Percentiles rank a stretch among this genome's conserved stretches.
Conservation (phyloP, 2,888 invertebrate genomes). For the Cryptus armator region DNA sequence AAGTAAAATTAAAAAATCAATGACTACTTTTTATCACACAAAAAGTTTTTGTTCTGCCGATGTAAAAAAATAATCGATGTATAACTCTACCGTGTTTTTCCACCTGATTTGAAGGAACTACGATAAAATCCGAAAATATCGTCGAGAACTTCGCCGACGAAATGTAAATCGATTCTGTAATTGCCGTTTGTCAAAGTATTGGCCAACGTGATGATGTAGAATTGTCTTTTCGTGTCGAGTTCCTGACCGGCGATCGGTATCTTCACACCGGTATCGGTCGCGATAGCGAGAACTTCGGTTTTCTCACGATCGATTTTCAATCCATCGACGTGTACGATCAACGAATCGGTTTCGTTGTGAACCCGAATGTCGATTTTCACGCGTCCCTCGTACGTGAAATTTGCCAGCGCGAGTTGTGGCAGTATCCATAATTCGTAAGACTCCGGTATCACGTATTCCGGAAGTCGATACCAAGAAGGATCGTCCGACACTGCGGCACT, state of each 20-base stretch:
- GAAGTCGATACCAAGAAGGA: constrained; percentile 85
- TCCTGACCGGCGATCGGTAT: constrained; percentile 68
- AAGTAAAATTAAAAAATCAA: neutral
- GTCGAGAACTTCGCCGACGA: constrained; percentile 86
- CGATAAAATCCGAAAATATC: constrained; percentile 89
- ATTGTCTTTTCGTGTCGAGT: constrained; percentile 73
- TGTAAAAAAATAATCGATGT: constrained; percentile 16
- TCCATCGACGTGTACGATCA: constrained; percentile 86
- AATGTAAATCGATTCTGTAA: constrained; percentile 86
- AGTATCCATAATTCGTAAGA: constrained; percentile 86
- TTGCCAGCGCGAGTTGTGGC: constrained; percentile 67
- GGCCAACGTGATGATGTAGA: constrained; percentile 70
- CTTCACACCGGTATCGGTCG: neutral
- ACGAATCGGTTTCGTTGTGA: constrained; percentile 76
- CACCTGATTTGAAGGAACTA: constrained; percentile 86
- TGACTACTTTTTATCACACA: neutral
- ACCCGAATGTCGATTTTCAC: constrained; percentile 85
- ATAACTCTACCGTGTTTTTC: constrained; percentile 86
- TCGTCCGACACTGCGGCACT: constrained; percentile 18
- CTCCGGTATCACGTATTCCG: constrained; percentile 86
- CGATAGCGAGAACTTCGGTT: constrained; percentile 31
- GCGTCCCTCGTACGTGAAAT: constrained; percentile 84
- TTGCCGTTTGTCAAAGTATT: constrained; percentile 67
- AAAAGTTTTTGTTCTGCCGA: neutral
- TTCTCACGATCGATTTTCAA: constrained; percentile 80